Base-by-base conservation (phyloP, 2,888 invertebrate species). In the Thyatira batis region DNA sequence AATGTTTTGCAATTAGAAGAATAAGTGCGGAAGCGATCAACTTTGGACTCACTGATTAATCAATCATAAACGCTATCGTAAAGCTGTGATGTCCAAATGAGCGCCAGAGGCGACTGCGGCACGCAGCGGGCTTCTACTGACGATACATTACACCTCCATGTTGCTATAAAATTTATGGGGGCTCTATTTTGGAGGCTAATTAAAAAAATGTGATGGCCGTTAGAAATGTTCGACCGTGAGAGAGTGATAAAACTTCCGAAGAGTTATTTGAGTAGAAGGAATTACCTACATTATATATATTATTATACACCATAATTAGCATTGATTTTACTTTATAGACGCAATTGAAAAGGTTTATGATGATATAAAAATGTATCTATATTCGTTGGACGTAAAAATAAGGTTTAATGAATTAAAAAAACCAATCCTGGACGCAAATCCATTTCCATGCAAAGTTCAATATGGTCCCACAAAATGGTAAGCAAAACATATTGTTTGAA, bases 91-190 rank as follows among this genome's bases (percentile, higher is more conserved):
- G 70, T 67, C 73, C 62, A 79, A 84, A 82, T 81, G 79, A 78
- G 72, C 70, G 80, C 79, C 79, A 73, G 70, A 74, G 77, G 78
- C 78, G 66, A 61, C 60, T 54, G 61, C 60, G 59, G 61, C 60
- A 55, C 55, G 63, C 69, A 65, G 61, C 70, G 62, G 58, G 61
- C 67, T 60, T 54, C 67, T 65, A 56, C 72, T 73, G 69, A 71
- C 72, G 69, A 71, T 67, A 75, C 80, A 75, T 79, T 82, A 77
- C 78, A 79, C 78, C 79, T 82, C 74, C 69, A 76, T 80, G 77
- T 82, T 79, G 85, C 82, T 82, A 86, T 88, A 88, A 89, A 88
- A 85, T 89, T 89, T 89, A 89, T 88, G 80, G 77, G 77, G 82
- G 82, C 82, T 83, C 84, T 82, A 89, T 87, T 89, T 89, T 87